Base-by-base conservation (phyloP, 2,888 invertebrate genomes). In the Polydrusus cervinus region DNA sequence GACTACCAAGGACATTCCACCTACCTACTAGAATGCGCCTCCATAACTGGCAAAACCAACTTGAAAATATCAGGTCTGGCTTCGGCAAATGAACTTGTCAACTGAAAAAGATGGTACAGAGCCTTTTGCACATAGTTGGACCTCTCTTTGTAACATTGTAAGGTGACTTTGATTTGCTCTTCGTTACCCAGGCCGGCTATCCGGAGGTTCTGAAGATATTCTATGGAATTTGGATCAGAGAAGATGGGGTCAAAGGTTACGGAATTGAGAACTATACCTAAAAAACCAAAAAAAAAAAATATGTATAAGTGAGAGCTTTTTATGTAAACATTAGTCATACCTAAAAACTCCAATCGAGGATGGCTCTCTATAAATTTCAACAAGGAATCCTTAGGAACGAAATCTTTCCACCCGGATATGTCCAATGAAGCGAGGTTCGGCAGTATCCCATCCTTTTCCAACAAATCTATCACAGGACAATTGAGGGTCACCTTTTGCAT, bases 51-150 rank as follows among this genome's bases (percentile, higher is more conserved):
- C 70, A 89, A 82, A 7, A 90, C 88, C 68, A 92, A 89, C 84
- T 91, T 88, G 68, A 93, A 91, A 13, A 93, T 89, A 82, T 93
- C 92, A 10, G 90, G 88, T 75, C 92, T 86, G 5, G 92, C 87
- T 75, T 89, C 88, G 43, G 88, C 85, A 80, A 89, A 89, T 51
- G 79, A 80, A 57, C 81, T 81, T 2, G 85, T 86, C 71, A 90
- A 87, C 82, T 88, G 89, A 80, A 89, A 93, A 65, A 93, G 86
- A 83, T 91, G 90, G 84, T 91, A 92, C 40, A 93, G 86, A 66
- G 92, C 90, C 83, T 92, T 92, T 85, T 93, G 93, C 40, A 93
- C 89, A 83, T 91, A 93, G 71, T 88, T 85, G 6, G 89, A 88
- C 60, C 92, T 88, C 47, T 78, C 75, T 20, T 60, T 74, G 65